phyloP scores from a whole-genome alignment of 2,113 vertebrate genomes.

The Scatophagus argus region DNA sequence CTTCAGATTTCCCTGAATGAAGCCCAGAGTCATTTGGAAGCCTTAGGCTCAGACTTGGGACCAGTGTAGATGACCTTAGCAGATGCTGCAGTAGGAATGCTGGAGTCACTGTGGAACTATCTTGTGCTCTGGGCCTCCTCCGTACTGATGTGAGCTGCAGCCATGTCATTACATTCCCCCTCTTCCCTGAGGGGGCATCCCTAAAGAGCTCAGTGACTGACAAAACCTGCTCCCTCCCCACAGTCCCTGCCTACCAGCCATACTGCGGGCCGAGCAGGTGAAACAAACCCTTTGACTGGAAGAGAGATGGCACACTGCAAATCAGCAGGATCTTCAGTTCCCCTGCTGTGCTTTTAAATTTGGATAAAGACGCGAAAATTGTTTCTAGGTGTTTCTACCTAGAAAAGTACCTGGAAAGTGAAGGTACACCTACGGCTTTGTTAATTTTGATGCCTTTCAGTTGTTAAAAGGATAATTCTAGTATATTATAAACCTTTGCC shows the following conservation, averaged over 20 bases:
- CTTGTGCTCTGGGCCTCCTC: slow-evolving; percentile 39
- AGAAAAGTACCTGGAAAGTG: background rate
- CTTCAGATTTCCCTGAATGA: slow-evolving; percentile 60
- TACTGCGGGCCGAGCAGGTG: slow-evolving; percentile 18
- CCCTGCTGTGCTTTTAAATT: background rate
- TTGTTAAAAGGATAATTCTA: too few species aligned
- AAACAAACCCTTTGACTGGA: slow-evolving; percentile 43
- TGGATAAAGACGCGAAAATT: slow-evolving; percentile 17
- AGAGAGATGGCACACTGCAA: slow-evolving; percentile 1
- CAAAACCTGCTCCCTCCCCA: slow-evolving; percentile 45
- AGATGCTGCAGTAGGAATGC: slow-evolving; percentile 69
- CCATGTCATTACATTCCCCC: slow-evolving; percentile 52
- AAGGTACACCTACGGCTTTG: background rate
- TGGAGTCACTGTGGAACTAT: slow-evolving; percentile 51
- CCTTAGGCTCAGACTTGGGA: slow-evolving; percentile 41
- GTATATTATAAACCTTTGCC: too few species aligned
- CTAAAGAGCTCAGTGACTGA: slow-evolving; percentile 36
- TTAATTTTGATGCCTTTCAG: too few species aligned
- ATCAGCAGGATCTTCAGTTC: slow-evolving; percentile 15
- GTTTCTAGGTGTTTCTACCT: slow-evolving; percentile 23
- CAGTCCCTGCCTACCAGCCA: slow-evolving; percentile 28
- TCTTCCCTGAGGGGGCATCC: slow-evolving; percentile 28
- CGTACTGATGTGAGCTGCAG: slow-evolving; percentile 53
- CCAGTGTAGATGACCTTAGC: slow-evolving; percentile 66
- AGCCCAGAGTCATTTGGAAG: slow-evolving; percentile 44